phyloP scores from a whole-genome alignment of 2,888 invertebrate genomes.

The Tholera decimalis region DNA sequence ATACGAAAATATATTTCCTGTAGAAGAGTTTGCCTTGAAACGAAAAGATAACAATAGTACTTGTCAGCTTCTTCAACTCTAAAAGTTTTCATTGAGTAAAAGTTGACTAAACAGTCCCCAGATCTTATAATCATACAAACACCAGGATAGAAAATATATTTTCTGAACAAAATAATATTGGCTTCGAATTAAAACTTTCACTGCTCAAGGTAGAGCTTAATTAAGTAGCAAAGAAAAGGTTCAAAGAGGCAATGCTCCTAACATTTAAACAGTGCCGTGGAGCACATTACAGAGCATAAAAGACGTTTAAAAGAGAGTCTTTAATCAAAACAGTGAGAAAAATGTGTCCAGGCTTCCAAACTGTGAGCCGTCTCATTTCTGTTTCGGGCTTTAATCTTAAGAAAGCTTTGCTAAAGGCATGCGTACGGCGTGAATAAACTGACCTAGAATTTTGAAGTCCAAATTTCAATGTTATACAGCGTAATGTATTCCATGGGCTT shows the following conservation, averaged over 20 bases:
- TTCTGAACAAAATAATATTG: conserved; percentile 42
- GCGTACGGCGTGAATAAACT: conserved; percentile 27
- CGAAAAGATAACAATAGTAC: background rate
- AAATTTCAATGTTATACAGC: background rate
- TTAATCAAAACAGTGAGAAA: conserved; percentile 70
- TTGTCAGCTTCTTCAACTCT: background rate
- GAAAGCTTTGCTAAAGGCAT: conserved; percentile 23
- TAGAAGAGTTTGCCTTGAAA: background rate
- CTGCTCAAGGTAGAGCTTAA: conserved; percentile 62
- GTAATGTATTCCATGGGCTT: background rate
- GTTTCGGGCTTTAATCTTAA: conserved; percentile 31
- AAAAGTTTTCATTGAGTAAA: background rate
- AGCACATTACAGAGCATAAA: conserved; percentile 64
- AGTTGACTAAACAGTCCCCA: conserved; percentile 31
- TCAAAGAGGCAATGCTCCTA: conserved; percentile 62
- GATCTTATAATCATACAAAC: conserved; percentile 25
- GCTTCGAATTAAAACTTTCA: conserved; percentile 65
- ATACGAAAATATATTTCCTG: background rate
- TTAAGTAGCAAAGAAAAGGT: conserved; percentile 64
- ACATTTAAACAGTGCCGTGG: conserved; percentile 63
- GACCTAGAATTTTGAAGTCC: conserved; percentile 16
- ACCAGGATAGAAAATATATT: conserved; percentile 27
- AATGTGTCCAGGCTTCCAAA: conserved; percentile 38
- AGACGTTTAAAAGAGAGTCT: conserved; percentile 63
- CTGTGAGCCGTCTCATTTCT: conserved; percentile 48